These are phyloP conservation scores for Lucilia cuprina DNA, from an alignment of 1,140 invertebrate genomes.

Conservation along the genomic window DNA sequence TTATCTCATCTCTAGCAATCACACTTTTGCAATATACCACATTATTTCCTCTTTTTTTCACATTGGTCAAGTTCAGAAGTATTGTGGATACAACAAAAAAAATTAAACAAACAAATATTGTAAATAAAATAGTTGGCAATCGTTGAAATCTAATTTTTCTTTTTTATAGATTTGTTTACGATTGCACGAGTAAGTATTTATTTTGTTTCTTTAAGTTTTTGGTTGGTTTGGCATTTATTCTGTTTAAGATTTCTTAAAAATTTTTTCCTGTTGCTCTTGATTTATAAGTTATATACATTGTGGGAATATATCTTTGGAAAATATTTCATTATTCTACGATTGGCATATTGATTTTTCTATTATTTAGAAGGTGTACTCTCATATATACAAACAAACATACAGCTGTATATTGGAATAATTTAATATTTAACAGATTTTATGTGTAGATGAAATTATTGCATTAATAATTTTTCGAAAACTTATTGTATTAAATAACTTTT, in stretches of 20 bases:
- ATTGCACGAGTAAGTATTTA: constrained; percentile 31
- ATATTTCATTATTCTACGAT: constrained; percentile 26
- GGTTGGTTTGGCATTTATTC: background rate
- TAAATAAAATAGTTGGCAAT: constrained; percentile 24
- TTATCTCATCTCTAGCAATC: constrained; percentile 34
- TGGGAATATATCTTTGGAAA: constrained; percentile 12
- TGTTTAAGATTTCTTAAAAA: background rate
- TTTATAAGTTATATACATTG: constrained; percentile 28
- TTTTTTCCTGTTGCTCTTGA: constrained; percentile 27
- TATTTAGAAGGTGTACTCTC: background rate
- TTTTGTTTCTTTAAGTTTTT: constrained; percentile 26
- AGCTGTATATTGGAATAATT: background rate
- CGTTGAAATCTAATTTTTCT: constrained; percentile 35
- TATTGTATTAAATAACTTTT: background rate
- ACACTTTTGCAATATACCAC: constrained; percentile 30
- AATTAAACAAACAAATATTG: background rate
- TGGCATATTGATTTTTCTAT: background rate
- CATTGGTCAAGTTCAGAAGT: constrained; percentile 6
- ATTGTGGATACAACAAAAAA: background rate
- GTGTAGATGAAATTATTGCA: background rate
- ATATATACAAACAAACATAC: background rate
- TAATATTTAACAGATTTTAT: constrained; percentile 3
- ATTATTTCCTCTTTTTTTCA: background rate
- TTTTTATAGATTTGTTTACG: constrained; percentile 32
- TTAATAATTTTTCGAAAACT: background rate